phyloP scores from a whole-genome alignment of 2,888 invertebrate species.

The Drosophila siamana region DNA sequence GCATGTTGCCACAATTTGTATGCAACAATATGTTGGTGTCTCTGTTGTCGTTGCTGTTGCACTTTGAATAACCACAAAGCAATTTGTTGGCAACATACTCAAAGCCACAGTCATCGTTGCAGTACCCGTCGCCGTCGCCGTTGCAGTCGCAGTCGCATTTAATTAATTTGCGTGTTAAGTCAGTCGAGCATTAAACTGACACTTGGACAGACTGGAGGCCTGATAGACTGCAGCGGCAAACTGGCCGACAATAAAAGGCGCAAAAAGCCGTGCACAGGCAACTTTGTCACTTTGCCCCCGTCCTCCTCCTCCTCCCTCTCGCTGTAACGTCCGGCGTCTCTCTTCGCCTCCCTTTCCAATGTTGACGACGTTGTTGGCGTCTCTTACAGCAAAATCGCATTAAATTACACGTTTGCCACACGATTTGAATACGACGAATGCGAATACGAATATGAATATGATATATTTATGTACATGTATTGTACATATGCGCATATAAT shows the following conservation, averaged over 20 bases:
- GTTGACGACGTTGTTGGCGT: conserved; percentile 51
- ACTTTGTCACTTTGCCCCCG: conserved; percentile 42
- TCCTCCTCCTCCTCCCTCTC: not conserved
- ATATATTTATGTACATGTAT: conserved; percentile 12
- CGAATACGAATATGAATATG: not conserved
- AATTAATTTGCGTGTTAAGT: conserved; percentile 70
- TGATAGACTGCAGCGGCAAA: conserved; percentile 28
- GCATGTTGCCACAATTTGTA: conserved; percentile 58
- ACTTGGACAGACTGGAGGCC: conserved; percentile 37
- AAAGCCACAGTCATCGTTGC: conserved; percentile 10
- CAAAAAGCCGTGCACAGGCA: conserved; percentile 49
- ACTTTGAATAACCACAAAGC: conserved; percentile 49
- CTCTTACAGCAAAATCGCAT: conserved; percentile 65
- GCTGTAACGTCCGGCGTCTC: not conserved
- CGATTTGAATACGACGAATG: conserved; percentile 38
- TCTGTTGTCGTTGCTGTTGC: conserved; percentile 31
- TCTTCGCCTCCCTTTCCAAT: not conserved
- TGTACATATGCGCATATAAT: conserved; percentile 62
- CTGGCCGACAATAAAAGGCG: conserved; percentile 47
- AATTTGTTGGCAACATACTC: conserved; percentile 54
- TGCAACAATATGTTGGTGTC: conserved; percentile 59
- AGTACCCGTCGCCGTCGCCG: conserved; percentile 25
- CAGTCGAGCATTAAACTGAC: conserved; percentile 63
- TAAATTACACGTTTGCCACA: conserved; percentile 66
- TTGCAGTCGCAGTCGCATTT: conserved; percentile 48